A percentile compares a stretch with the other conserved stretches of the same genome.
phyloP scores from a whole-genome alignment of 2,113 vertebrate genomes.

The Ictalurus punctatus region DNA sequence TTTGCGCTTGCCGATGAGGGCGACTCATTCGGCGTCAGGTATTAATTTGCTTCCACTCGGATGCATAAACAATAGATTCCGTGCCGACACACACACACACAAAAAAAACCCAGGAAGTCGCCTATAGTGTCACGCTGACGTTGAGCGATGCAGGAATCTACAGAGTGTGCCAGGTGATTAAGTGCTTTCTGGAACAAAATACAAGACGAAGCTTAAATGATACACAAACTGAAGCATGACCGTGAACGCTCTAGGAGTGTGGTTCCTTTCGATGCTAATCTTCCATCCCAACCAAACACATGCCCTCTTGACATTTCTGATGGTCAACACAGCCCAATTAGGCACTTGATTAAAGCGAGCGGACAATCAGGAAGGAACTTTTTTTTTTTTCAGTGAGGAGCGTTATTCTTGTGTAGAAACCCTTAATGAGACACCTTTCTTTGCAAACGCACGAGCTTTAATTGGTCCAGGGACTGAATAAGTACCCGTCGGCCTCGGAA shows the following conservation, averaged over 20 bases:
- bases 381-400: constrained; percentile 6
- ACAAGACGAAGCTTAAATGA: neutral
- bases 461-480: constrained; percentile 55
- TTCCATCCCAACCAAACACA: constrained; percentile 35
- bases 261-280: neutral
- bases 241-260: neutral
- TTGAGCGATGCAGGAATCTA: constrained; percentile 36
- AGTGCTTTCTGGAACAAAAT: neutral
- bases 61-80: constrained; percentile 10
- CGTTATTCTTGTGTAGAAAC: neutral
- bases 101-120: neutral
- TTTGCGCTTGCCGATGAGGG: constrained; percentile 18
- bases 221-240: neutral
- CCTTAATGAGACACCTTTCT: constrained; percentile 55
- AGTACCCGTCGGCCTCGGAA: constrained; percentile 48
- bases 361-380: constrained; percentile 30
- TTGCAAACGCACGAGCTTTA: constrained; percentile 55
- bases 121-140: constrained; percentile 17
- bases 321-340: constrained; percentile 47
- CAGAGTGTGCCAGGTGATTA: constrained; percentile 14
- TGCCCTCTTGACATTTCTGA: constrained; percentile 46
- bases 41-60: constrained; percentile 17
- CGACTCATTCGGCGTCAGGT: neutral
- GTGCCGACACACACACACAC: neutral
- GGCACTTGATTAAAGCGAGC: constrained; percentile 40